Percentiles rank a stretch among this genome's conserved stretches.
Evolutionary conservation across 2,113 vertebrate species (phyloP).

Genomic region (Trichomycterus rosablanca): DNA sequence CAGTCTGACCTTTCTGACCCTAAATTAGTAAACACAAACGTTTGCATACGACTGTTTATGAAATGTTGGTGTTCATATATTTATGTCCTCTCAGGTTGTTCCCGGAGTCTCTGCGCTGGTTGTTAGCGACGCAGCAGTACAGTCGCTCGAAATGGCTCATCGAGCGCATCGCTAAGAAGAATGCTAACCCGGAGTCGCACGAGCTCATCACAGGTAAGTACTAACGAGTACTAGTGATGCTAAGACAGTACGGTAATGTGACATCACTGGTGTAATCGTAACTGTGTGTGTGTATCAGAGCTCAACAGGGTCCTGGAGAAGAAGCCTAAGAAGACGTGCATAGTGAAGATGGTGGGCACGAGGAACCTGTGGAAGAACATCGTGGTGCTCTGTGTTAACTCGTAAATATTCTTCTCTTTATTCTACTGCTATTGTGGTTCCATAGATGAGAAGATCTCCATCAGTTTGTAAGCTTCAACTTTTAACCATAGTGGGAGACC

Average conservation of each 20-base stretch:
- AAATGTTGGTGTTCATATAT: not conserved
- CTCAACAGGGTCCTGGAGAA: constrained; percentile 79
- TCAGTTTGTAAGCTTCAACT: no score
- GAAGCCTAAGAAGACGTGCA: constrained; percentile 88
- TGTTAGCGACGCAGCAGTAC: constrained; percentile 91
- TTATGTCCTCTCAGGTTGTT: constrained; percentile 73
- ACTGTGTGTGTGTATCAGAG: constrained; percentile 65
- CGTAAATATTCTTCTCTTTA: constrained; percentile 71
- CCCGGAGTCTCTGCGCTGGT: constrained; percentile 94
- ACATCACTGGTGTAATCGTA: not conserved
- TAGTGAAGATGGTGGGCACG: constrained; percentile 91
- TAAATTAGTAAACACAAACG: no score
- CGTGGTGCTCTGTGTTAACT: constrained; percentile 92
- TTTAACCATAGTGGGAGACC: no score
- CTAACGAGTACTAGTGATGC: no score
- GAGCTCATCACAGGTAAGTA: constrained; percentile 79
- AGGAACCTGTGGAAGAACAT: constrained; percentile 98
- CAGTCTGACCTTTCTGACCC: no score
- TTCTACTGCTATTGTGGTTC: no score
- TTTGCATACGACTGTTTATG: no score
- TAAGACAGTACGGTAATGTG: no score
- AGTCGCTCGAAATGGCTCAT: constrained; percentile 82
- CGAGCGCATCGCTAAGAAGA: constrained; percentile 79
- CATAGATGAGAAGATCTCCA: no score
- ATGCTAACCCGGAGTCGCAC: constrained; percentile 73